A percentile compares a stretch with the other conserved stretches of the same genome.
Conservation (phyloP, 2,888 invertebrate genomes). For the Lepetodrilus schrolli region DNA sequence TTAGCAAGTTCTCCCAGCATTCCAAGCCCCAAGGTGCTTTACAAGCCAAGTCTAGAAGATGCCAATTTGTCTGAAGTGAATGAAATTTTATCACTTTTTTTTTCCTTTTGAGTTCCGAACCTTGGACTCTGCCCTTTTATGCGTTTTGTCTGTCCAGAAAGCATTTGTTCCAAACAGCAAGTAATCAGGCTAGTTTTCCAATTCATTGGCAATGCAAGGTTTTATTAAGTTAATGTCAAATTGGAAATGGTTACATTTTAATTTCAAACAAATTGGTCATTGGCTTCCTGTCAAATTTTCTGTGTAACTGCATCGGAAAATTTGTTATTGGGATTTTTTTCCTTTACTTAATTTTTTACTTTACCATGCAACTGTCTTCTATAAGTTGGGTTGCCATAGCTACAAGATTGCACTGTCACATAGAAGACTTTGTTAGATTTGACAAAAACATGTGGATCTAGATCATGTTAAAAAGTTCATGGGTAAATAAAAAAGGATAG, state of each 20-base stretch:
- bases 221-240: constrained; percentile 26
- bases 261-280: constrained; percentile 21
- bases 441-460: too few relatives aligned
- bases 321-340: constrained; percentile 18
- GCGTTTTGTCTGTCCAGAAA: neutral
- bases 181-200: constrained; percentile 18
- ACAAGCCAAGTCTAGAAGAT: neutral
- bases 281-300: constrained; percentile 13
- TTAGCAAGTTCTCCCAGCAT: constrained; percentile 6
- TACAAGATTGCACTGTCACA: neutral
- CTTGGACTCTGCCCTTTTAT: neutral
- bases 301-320: constrained; percentile 22
- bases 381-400: neutral
- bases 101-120: neutral
- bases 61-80: constrained; percentile 15
- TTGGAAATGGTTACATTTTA: constrained; percentile 18
- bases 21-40: constrained; percentile 9
- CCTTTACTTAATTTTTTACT: neutral
- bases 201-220: neutral
- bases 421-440: neutral
- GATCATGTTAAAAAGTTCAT: neutral
- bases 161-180: neutral
- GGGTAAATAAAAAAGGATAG: neutral
- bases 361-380: neutral
- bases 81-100: constrained; percentile 12